phyloP scores from a whole-genome alignment of 2,888 invertebrate genomes.

The Pteria penguin region DNA sequence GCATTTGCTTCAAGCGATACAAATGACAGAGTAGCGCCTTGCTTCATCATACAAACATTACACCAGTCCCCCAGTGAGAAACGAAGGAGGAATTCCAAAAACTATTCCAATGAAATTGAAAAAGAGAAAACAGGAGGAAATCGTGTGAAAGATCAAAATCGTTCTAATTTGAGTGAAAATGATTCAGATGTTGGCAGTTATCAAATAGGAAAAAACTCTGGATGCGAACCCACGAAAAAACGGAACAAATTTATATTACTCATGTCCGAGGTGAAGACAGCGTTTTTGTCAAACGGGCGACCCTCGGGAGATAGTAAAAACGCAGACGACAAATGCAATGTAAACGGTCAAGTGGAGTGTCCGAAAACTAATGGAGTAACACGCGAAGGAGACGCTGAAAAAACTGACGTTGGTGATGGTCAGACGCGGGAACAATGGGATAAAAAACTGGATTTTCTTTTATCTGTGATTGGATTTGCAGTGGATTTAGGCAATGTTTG shows the following conservation, averaged over 20 bases:
- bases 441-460: constrained; percentile 95
- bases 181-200: neutral
- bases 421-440: constrained; percentile 89
- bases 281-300: constrained; percentile 16
- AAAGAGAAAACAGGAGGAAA: neutral
- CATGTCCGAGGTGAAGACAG: constrained; percentile 19
- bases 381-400: neutral
- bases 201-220: too few relatives aligned
- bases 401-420: neutral
- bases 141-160: neutral
- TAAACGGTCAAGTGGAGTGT: constrained; percentile 1
- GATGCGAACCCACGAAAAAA: neutral
- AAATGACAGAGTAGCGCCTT: neutral
- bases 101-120: neutral
- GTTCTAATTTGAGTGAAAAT: neutral
- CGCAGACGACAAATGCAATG: neutral
- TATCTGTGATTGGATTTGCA: constrained; percentile 98
- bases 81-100: neutral
- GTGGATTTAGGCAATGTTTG: constrained; percentile 97
- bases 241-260: neutral
- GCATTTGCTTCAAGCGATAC: constrained; percentile 23
- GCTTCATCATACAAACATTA: neutral
- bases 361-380: constrained; percentile 3
- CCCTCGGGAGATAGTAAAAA: constrained; percentile 4
- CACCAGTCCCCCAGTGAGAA: neutral